A percentile compares a stretch with the other conserved stretches of the same genome.
Evolutionary conservation across 2,797 vertebrate genomes (phyloP).

Genomic region (Acropternis orthonyx): DNA sequence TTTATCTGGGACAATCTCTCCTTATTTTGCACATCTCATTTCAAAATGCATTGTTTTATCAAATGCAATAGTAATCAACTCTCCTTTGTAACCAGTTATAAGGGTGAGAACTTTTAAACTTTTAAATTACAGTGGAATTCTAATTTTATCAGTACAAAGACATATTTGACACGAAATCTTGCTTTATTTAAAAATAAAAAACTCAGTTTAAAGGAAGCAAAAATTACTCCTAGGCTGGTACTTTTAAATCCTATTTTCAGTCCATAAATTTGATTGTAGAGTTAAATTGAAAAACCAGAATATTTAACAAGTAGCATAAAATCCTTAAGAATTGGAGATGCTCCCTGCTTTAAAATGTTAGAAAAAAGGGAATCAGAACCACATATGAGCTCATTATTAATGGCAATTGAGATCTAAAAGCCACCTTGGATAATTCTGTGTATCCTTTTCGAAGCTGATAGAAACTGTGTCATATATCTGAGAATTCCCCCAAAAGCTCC

Average conservation of each 20-base stretch:
- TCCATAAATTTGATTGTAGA: slow-evolving; percentile 26
- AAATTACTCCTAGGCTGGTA: not conserved
- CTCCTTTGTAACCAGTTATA: not conserved
- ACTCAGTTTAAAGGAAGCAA: not conserved
- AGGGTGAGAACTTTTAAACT: not conserved
- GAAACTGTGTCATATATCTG: not conserved
- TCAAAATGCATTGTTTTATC: not conserved
- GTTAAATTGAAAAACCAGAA: slow-evolving; percentile 30
- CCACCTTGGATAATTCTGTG: not conserved
- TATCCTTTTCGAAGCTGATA: not conserved
- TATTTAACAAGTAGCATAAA: slow-evolving; percentile 43
- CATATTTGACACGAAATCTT: not conserved
- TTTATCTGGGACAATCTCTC: not conserved
- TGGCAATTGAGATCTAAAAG: not conserved
- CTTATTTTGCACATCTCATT: not conserved
- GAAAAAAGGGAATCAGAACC: not conserved
- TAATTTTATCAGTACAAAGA: not conserved
- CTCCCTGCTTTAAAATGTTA: slow-evolving; percentile 10
- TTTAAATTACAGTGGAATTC: not conserved
- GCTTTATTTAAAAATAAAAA: slow-evolving; percentile 23
- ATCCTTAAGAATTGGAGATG: not conserved
- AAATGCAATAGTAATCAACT: not conserved
- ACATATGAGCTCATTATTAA: not conserved
- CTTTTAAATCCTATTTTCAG: not conserved
- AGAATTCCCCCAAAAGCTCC: not conserved